Base-by-base conservation (phyloP, 1,140 invertebrate genomes). In the Drosophila willistoni region DNA sequence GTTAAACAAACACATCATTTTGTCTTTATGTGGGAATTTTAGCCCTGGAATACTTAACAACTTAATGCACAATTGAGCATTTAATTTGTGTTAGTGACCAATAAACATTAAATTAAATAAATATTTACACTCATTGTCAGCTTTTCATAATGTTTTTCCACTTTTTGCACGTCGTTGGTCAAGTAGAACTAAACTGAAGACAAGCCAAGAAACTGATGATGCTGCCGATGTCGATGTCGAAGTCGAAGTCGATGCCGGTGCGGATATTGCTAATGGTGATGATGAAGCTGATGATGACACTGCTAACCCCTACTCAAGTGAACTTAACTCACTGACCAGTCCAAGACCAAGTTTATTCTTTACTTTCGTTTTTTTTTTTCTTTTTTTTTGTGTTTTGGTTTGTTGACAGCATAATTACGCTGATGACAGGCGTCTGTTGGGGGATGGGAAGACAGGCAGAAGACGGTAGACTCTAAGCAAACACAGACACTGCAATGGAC, bases 341-440 rank as follows among this genome's bases (percentile, higher is more conserved):
- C 34, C 67, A 56, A 4, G 64, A 70, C 39, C 69, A 64, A 77
- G 72, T 65, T 79, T 36, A 33, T 41, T 67, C 29, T 66, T 73
- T 36, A 25, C 3, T n/a, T 42, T 22, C 29, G 29, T n/a, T 55
- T 61, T 68, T 56, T 25, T 2, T 25, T 4, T 3, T 25, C 4
- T 3, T 25, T 12, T 54, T 54, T 29, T 57, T 57, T 57, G 33
- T 75, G 44, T 51, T 51, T 51, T 51, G 44, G 44, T 86, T 80
- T 83, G 83, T 87, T 87, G 83, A 89, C 83, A 87, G 80, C 83
- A 87, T 87, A 89, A 87, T 87, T 89, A 89, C 77, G 84, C 71
- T 79, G 84, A 77, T 83, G 80, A 82, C 65, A 80, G 64, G 47
- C 68, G 51, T 70, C 67, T 57, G 68, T 33, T 36, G 39, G 57